These are phyloP conservation scores for Rhopalosiphum padi DNA, from an alignment of 1,140 invertebrate species.

Conservation along the genomic window DNA sequence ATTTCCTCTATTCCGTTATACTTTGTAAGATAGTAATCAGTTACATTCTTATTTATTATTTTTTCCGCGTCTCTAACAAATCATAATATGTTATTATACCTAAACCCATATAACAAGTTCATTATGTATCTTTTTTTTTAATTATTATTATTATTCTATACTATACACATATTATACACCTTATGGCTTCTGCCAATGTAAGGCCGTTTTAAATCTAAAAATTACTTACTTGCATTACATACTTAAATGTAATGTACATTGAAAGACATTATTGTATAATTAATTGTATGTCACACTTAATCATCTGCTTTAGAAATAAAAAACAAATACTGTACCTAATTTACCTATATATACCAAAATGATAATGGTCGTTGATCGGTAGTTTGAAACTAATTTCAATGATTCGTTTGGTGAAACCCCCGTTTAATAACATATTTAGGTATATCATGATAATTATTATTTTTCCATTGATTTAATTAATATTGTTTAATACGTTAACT, in stretches of 20 bases:
- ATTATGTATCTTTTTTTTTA: neutral
- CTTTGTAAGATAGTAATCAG: neutral
- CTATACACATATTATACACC: neutral
- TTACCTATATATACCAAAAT: neutral
- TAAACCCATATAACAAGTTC: neutral
- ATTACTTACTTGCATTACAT: neutral
- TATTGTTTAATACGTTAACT: neutral
- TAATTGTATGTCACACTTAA: neutral
- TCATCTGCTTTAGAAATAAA: neutral
- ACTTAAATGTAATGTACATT: neutral
- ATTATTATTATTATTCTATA: neutral
- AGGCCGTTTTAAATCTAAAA: neutral
- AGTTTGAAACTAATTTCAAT: neutral
- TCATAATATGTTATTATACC: neutral
- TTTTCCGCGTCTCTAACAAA: neutral
- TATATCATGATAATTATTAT: neutral
- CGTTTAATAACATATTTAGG: neutral
- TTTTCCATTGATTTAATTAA: slow-evolving; percentile 2
- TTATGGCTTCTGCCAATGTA: neutral
- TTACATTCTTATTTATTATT: neutral
- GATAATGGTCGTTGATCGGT: neutral
- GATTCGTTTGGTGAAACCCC: neutral
- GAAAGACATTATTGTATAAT: neutral
- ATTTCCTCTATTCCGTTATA: neutral
- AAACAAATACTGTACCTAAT: neutral